Conservation (phyloP, 2,888 invertebrate genomes). For the Netelia melanura region DNA sequence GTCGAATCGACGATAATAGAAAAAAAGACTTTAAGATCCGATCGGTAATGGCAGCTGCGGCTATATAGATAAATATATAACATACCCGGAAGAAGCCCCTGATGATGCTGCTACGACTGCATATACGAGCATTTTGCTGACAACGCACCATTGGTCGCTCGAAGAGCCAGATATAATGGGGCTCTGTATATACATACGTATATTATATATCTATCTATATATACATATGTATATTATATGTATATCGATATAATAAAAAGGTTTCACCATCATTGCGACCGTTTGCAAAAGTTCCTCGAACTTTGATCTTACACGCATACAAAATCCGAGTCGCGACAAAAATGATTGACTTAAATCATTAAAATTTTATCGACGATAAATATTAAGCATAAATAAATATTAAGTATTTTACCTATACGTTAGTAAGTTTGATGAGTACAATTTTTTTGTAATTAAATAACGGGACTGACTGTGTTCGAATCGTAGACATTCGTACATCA, state of each 20-base stretch:
- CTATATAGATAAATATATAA: constrained; percentile 20
- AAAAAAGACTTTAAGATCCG: constrained; percentile 59
- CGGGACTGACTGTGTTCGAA: constrained; percentile 1
- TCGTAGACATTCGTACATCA: constrained; percentile 40
- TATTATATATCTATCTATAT: neutral
- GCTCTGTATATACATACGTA: constrained; percentile 7
- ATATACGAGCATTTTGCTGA: constrained; percentile 58
- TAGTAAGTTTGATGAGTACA: neutral
- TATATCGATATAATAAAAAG: too few species aligned
- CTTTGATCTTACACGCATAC: too few species aligned
- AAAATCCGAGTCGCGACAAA: neutral
- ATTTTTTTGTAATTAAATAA: constrained; percentile 9
- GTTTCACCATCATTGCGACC: too few species aligned
- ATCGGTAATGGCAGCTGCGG: constrained; percentile 20
- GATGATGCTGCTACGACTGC: constrained; percentile 42
- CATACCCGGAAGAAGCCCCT: constrained; percentile 56
- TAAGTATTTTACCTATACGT: neutral
- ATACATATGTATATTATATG: neutral
- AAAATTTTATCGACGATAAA: constrained; percentile 8
- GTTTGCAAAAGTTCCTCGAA: too few species aligned
- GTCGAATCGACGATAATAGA: constrained; percentile 56
- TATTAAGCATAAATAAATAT: neutral
- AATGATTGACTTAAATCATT: neutral
- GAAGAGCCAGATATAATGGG: constrained; percentile 36
- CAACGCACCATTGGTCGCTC: constrained; percentile 59